Conservation (phyloP, 2,113 vertebrate genomes). For the Butorides virescens region DNA sequence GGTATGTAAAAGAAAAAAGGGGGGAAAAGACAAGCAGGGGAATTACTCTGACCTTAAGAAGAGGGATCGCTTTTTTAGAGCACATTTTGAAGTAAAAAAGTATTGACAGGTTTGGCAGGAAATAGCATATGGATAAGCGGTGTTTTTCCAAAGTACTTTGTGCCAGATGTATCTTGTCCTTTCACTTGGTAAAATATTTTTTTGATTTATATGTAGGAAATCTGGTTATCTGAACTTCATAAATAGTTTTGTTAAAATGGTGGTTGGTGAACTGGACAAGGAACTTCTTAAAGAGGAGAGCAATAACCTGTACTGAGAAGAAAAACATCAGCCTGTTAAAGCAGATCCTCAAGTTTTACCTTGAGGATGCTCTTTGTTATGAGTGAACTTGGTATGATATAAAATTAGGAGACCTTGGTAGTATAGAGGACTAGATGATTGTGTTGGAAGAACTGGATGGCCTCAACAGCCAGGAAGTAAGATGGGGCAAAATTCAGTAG, state of each 20-base stretch:
- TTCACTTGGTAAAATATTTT: not conserved
- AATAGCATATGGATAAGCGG: not conserved
- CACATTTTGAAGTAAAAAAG: not conserved
- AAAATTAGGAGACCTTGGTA: not conserved
- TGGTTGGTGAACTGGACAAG: not conserved
- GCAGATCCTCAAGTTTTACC: not conserved
- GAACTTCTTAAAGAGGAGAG: not conserved
- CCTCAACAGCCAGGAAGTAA: not conserved
- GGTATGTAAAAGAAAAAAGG: rapidly evolving
- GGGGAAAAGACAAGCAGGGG: no score
- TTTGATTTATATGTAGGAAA: not conserved
- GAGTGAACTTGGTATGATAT: not conserved
- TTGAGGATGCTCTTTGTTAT: not conserved
- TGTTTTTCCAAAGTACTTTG: not conserved
- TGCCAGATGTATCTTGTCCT: not conserved
- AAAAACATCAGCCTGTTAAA: not conserved
- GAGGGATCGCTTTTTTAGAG: not conserved
- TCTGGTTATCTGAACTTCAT: not conserved
- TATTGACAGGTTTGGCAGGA: not conserved
- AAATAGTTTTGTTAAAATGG: not conserved
- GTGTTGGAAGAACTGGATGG: not conserved
- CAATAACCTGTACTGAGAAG: not conserved
- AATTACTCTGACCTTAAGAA: not conserved
- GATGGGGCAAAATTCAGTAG: not conserved
- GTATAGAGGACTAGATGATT: not conserved